These are phyloP conservation scores for Drosophila peninsularis DNA, from an alignment of 2,888 invertebrate genomes.

Conservation along the genomic window DNA sequence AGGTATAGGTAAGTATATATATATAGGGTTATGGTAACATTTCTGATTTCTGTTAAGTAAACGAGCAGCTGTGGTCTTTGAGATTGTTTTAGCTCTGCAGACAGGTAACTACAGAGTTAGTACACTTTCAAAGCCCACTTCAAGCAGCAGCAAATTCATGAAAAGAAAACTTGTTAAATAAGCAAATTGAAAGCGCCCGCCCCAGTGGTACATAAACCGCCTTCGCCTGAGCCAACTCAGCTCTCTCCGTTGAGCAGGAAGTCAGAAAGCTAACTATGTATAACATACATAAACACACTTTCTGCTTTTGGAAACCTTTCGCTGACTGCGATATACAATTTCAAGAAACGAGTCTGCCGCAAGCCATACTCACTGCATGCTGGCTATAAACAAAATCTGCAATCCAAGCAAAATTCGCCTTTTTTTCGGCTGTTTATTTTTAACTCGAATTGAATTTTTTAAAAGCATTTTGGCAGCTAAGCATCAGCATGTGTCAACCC, in stretches of 20 bases:
- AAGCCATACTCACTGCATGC: not conserved
- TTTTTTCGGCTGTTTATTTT: slow-evolving; percentile 5
- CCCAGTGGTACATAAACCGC: too few species aligned
- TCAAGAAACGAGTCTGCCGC: not conserved
- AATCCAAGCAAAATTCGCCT: not conserved
- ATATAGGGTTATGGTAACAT: too few species aligned
- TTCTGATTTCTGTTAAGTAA: too few species aligned
- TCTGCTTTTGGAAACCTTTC: not conserved
- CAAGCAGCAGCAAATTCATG: not conserved
- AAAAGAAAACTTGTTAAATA: not conserved
- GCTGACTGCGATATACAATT: not conserved
- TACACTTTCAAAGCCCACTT: not conserved
- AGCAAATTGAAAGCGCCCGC: not conserved
- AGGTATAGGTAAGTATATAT: too few species aligned
- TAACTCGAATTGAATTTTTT: slow-evolving; percentile 24
- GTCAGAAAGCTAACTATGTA: not conserved
- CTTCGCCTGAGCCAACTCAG: not conserved
- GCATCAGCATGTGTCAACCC: slow-evolving; percentile 49
- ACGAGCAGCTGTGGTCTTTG: too few species aligned
- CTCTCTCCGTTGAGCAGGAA: not conserved
- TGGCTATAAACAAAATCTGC: slow-evolving; percentile 1
- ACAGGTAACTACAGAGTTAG: too few species aligned
- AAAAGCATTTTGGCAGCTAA: slow-evolving; percentile 75
- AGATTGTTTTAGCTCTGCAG: too few species aligned
- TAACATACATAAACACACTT: not conserved